Evolutionary conservation across 2,888 invertebrate species (phyloP).

Genomic region (Geophilus truncorum): DNA sequence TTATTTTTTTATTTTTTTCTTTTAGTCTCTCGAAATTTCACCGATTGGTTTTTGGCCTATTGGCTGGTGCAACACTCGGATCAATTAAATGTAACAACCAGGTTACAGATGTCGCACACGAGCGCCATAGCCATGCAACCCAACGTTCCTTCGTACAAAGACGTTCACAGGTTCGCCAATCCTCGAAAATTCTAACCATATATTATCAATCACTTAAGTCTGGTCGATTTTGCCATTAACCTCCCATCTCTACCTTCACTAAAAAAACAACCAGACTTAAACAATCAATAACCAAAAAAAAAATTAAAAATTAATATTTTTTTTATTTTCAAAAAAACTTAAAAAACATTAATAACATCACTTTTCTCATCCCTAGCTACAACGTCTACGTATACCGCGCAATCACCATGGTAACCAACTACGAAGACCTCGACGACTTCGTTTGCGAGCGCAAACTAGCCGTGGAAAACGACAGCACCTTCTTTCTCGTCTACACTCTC

Average conservation of each 20-base stretch:
- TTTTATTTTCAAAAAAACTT: too few species aligned
- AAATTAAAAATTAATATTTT: too few species aligned
- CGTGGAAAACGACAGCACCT: background rate
- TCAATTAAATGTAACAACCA: background rate
- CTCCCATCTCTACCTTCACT: too few species aligned
- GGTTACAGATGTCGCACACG: background rate
- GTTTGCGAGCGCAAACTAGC: background rate
- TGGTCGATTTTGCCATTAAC: too few species aligned
- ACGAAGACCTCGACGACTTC: background rate
- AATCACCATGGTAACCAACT: background rate
- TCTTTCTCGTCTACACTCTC: background rate
- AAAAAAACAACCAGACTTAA: too few species aligned
- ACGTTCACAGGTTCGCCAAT: background rate
- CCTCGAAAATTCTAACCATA: too few species aligned
- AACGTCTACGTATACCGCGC: background rate
- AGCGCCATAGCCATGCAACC: background rate
- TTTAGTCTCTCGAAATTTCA: slow-evolving; percentile 71
- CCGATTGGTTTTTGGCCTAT: slow-evolving; percentile 89
- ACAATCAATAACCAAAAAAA: too few species aligned
- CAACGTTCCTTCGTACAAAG: background rate
- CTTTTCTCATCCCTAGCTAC: background rate
- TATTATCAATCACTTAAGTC: too few species aligned
- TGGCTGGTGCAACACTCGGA: slow-evolving; percentile 64
- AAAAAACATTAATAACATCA: too few species aligned
- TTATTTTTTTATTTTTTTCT: slow-evolving; percentile 36